Evolutionary conservation across 2,113 vertebrate genomes (phyloP).

Genomic region (Baryphthengus martii): DNA sequence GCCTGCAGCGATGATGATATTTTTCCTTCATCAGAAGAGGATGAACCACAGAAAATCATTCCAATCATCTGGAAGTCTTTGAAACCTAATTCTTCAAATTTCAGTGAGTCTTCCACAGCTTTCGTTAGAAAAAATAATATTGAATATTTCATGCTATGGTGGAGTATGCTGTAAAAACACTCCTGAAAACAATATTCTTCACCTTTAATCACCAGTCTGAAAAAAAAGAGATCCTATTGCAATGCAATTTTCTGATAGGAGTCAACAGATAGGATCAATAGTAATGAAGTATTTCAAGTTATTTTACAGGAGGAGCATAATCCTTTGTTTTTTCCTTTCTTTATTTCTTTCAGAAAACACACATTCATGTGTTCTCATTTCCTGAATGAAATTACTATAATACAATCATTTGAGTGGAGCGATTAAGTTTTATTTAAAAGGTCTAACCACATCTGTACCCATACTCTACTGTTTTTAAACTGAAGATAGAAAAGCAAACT

Average conservation of each 20-base stretch:
- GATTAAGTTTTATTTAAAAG: neutral
- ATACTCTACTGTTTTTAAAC: neutral
- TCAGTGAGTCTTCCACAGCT: constrained; percentile 25
- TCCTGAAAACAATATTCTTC: neutral
- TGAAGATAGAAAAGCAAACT: neutral
- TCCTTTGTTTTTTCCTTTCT: neutral
- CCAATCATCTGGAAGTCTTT: constrained; percentile 37
- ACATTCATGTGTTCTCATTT: neutral
- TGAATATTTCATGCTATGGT: neutral
- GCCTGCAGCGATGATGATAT: neutral
- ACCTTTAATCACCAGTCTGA: neutral
- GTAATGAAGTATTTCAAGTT: neutral
- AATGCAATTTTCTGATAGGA: neutral
- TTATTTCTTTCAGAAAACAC: neutral
- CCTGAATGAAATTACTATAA: neutral
- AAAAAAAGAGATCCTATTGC: neutral
- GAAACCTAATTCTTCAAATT: neutral
- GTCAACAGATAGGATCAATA: neutral
- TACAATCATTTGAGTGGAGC: neutral
- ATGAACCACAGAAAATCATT: neutral
- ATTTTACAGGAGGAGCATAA: neutral
- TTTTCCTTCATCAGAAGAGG: neutral
- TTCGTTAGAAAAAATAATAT: neutral
- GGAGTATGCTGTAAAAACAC: neutral
- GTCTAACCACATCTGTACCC: neutral